phyloP scores from a whole-genome alignment of 2,113 vertebrate species.

The Aspidoscelis tigris region DNA sequence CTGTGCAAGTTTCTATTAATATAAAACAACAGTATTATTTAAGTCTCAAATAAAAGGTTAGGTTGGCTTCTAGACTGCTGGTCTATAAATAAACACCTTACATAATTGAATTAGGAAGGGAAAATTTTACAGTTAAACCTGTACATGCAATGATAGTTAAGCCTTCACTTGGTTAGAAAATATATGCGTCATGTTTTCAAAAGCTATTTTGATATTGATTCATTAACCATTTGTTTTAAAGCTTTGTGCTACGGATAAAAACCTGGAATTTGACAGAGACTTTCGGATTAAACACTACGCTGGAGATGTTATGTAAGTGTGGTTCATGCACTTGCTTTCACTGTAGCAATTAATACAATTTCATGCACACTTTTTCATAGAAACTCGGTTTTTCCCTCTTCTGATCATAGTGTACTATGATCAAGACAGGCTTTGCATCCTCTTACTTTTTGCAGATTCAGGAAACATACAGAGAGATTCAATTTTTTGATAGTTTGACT shows the following conservation, averaged over 20 bases:
- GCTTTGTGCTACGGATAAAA: slow-evolving; percentile 92
- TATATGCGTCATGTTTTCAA: not conserved
- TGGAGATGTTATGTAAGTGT: slow-evolving; percentile 92
- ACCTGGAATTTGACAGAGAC: slow-evolving; percentile 92
- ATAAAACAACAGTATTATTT: not conserved
- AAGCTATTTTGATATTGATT: slow-evolving; percentile 6
- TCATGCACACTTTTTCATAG: slow-evolving; percentile 20
- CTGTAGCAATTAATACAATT: slow-evolving; percentile 38
- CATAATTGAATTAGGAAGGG: not conserved
- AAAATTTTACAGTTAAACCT: not conserved
- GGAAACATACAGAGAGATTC: not conserved
- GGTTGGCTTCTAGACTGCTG: slow-evolving; percentile 16
- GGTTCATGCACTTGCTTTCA: not conserved
- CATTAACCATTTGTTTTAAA: slow-evolving; percentile 64
- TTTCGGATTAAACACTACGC: slow-evolving; percentile 96
- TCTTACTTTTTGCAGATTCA: not conserved
- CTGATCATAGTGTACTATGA: not conserved
- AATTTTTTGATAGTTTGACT: not conserved
- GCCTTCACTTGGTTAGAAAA: not conserved
- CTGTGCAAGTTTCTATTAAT: not conserved
- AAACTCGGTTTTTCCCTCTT: slow-evolving; percentile 9
- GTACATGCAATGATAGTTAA: not conserved
- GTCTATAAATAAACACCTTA: not conserved
- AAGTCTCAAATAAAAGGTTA: not conserved
- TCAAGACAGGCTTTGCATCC: slow-evolving; percentile 27